Evolutionary conservation across 2,113 vertebrate genomes (phyloP).

Genomic region (Ochotona princeps): DNA sequence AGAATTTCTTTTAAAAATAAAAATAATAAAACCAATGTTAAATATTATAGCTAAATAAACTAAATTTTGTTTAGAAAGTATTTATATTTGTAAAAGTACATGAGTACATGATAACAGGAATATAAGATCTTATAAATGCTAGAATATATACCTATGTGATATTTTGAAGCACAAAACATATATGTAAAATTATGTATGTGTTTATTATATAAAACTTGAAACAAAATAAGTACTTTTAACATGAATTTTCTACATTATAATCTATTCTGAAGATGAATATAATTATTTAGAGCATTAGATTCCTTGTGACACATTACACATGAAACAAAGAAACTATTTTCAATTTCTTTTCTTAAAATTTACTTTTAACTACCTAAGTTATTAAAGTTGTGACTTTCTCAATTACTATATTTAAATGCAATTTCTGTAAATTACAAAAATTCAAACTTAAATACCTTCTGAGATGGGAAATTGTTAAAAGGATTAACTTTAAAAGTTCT

Average conservation of each 20-base stretch:
- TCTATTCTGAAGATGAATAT: neutral
- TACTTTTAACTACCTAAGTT: slow-evolving; percentile 69
- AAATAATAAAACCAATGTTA: slow-evolving; percentile 33
- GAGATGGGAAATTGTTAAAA: slow-evolving; percentile 71
- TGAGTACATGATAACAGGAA: neutral
- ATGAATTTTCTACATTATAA: slow-evolving; percentile 8
- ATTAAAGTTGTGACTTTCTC: slow-evolving; percentile 75
- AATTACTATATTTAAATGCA: slow-evolving; percentile 77
- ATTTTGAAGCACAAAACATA: neutral
- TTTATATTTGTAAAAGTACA: neutral
- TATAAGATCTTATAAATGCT: neutral
- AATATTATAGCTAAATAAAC: neutral
- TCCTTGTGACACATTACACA: neutral
- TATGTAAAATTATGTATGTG: neutral
- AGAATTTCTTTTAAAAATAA: slow-evolving; percentile 31
- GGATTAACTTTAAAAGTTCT: slow-evolving; percentile 75
- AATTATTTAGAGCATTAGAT: neutral
- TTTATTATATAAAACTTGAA: neutral
- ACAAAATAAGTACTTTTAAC: neutral
- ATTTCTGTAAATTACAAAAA: slow-evolving; percentile 65
- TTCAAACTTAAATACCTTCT: slow-evolving; percentile 76
- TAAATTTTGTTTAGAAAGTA: slow-evolving; percentile 33
- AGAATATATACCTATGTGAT: neutral
- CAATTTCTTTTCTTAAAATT: slow-evolving; percentile 31
- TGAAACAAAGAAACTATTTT: neutral